Evolutionary conservation across 2,888 invertebrate species (phyloP).

Genomic region (Pollenia labialis): DNA sequence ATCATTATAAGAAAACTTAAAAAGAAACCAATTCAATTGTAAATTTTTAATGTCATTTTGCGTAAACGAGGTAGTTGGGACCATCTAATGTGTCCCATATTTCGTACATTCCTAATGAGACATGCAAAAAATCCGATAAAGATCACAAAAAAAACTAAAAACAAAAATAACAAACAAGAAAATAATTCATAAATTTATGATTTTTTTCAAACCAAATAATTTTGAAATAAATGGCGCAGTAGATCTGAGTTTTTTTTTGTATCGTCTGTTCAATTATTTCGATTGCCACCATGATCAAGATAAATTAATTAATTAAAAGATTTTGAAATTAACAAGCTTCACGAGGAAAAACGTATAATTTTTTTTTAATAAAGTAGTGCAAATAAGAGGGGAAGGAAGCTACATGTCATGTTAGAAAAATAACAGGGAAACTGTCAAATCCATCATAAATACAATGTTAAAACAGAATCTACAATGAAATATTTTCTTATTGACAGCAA

Average conservation of each 20-base stretch:
- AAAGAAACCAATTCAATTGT: conserved; percentile 56
- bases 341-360: neutral
- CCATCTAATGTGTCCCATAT: conserved; percentile 53
- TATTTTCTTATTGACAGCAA: neutral
- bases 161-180: neutral
- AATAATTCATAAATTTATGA: conserved; percentile 52
- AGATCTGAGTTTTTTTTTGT: conserved; percentile 5
- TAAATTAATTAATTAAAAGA: conserved; percentile 61
- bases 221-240: conserved; percentile 59
- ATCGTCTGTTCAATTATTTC: conserved; percentile 42
- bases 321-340: conserved; percentile 16
- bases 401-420: conserved; percentile 36
- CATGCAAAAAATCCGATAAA: conserved; percentile 44
- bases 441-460: conserved; percentile 24
- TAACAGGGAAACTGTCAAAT: conserved; percentile 22
- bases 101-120: conserved; percentile 47
- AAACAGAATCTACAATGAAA: neutral
- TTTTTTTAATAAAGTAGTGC: neutral
- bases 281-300: conserved; percentile 51
- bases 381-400: conserved; percentile 1
- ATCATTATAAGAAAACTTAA: neutral
- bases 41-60: conserved; percentile 59
- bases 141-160: neutral
- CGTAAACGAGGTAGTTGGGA: conserved; percentile 58
- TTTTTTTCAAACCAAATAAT: conserved; percentile 48